A percentile compares a stretch with the other conserved stretches of the same genome.
Evolutionary conservation across 1,140 invertebrate genomes (phyloP).

Genomic region (Drosophila pachea): DNA sequence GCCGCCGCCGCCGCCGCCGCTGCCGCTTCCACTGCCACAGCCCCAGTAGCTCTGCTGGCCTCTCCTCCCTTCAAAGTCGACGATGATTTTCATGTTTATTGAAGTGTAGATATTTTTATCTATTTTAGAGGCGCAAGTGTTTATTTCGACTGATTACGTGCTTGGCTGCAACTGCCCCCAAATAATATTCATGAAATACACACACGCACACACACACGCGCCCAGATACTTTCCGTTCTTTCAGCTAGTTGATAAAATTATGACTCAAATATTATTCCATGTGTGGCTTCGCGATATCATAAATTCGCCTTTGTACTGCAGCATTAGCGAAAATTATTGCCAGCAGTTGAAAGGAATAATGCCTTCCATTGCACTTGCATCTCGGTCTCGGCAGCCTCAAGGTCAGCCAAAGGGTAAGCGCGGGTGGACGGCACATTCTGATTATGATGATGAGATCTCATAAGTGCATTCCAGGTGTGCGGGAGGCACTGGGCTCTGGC

Average conservation of each 20-base stretch:
- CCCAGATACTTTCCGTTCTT: conserved; percentile 31
- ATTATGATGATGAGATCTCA: conserved; percentile 30
- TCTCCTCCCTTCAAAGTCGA: neutral
- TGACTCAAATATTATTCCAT: conserved; percentile 48
- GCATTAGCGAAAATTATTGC: conserved; percentile 38
- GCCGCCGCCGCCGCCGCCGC: conserved; percentile 20
- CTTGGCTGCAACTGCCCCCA: conserved; percentile 37
- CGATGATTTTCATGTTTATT: conserved; percentile 78
- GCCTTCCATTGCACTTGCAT: conserved; percentile 15
- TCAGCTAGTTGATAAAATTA: conserved; percentile 65
- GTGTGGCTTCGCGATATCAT: conserved; percentile 44
- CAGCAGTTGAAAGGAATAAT: conserved; percentile 44
- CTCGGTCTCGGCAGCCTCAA: conserved; percentile 13
- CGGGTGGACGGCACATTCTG: conserved; percentile 23
- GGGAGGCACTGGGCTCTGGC: neutral
- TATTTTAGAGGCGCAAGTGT: conserved; percentile 76
- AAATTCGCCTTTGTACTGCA: conserved; percentile 48
- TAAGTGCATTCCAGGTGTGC: conserved; percentile 21
- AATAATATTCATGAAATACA: conserved; percentile 46
- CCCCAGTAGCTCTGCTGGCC: neutral
- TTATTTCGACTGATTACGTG: conserved; percentile 75
- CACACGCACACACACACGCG: neutral
- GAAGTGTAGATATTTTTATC: conserved; percentile 78
- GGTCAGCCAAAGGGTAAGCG: conserved; percentile 5
- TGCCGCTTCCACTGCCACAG: neutral